Evolutionary conservation across 2,888 invertebrate species (phyloP), one percentile per base, ranked within the genome.

Genomic region (Eupithecia subfuscata): DNA sequence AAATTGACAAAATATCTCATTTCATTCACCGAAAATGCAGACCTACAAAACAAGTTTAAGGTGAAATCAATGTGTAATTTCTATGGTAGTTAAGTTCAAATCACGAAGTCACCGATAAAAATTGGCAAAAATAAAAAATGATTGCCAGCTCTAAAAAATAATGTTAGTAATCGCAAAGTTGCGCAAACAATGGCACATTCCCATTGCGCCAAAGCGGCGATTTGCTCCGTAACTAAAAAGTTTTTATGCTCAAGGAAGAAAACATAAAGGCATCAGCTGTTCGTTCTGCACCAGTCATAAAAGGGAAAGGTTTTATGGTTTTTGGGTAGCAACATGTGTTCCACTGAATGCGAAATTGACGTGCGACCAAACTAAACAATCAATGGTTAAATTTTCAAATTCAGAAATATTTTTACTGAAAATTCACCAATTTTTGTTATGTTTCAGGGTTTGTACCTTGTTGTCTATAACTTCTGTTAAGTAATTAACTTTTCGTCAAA

Each of bases 201-300:
- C 18, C 43, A 22, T 37, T 68, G 68, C 22, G 43, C 43, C 68
- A 43, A 68, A 68, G 22, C 68, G 70, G 40, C 70, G 40, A 60
- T 70, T 70, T 25, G 22, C 65, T 71, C 25, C 14, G 25, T 22
- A 22, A 37, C 71, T 75, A 68, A 37, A 75, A 75, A 71, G 68
- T 71, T 75, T 71, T 71, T 52, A 75, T 75, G 68, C 63, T 63
- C 37, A 68, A 71, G 71, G 70, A 75, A 68, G 71, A 71, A 69
- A 71, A 70, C 48, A 48, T 63, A 71, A 68, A 69, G 63, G 56
- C 68, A 71, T 69, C 75, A 69, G 68, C 56, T 75, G 75, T 75
- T 67, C 73, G 43, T 73, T 75, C 22, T 60, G 43, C 60, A 18
- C 14, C 70, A 40, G 37, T 74, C 74, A 70, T 74, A 74, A 75